Conservation (phyloP, 2,888 invertebrate species). For the Aproaerema taeniolella region DNA sequence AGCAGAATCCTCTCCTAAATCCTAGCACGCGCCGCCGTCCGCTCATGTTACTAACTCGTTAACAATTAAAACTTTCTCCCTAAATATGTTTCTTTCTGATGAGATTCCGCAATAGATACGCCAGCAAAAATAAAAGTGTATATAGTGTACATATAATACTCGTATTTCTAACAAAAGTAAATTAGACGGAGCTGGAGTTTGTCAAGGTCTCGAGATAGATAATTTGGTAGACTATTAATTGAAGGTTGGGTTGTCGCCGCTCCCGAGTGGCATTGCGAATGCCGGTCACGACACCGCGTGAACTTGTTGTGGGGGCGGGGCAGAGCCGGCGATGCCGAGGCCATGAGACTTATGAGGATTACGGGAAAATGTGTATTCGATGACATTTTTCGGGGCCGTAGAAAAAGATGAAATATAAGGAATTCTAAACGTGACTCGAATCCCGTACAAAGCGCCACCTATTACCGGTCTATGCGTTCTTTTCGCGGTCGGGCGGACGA, state of each 20-base stretch:
- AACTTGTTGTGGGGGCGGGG: conserved; percentile 43
- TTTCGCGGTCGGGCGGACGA: conserved; percentile 68
- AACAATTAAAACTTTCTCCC: conserved; percentile 54
- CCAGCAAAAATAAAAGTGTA: background rate
- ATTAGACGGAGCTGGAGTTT: conserved; percentile 4
- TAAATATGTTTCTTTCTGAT: conserved; percentile 1
- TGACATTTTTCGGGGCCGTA: conserved; percentile 74
- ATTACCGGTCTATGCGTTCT: conserved; percentile 70
- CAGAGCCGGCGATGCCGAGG: conserved; percentile 39
- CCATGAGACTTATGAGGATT: conserved; percentile 75
- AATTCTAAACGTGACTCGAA: conserved; percentile 74
- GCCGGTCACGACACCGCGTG: conserved; percentile 58
- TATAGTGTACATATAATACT: background rate
- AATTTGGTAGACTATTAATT: conserved; percentile 47
- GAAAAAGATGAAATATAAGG: conserved; percentile 77
- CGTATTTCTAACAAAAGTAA: conserved; percentile 1
- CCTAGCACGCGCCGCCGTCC: conserved; percentile 45
- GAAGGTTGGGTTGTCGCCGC: conserved; percentile 41
- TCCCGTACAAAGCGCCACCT: conserved; percentile 64
- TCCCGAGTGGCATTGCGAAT: conserved; percentile 45
- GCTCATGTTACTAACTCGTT: conserved; percentile 28
- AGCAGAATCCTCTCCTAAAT: conserved; percentile 58
- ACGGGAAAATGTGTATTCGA: conserved; percentile 77
- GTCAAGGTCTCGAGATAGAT: conserved; percentile 22
- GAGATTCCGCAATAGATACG: background rate